These are phyloP conservation scores for Tenebrosternarchus preto DNA, from an alignment of 2,113 vertebrate species.

Conservation along the genomic window DNA sequence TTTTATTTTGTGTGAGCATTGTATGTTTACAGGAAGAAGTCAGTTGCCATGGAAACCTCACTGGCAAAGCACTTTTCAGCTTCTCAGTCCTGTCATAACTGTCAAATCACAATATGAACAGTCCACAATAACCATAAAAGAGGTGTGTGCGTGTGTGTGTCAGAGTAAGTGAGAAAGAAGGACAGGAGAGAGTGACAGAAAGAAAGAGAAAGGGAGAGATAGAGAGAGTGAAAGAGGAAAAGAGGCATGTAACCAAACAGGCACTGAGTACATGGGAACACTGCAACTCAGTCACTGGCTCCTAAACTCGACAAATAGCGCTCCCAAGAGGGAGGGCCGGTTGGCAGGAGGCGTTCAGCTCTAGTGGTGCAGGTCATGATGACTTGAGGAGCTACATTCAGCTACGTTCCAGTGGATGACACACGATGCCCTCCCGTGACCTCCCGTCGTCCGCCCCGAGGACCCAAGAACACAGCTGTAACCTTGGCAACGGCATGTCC, in stretches of 20 bases:
- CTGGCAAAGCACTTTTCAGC: slow-evolving; percentile 64
- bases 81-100: slow-evolving; percentile 62
- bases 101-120: slow-evolving; percentile 67
- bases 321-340: too few species aligned
- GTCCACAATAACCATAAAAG: slow-evolving; percentile 38
- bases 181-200: slow-evolving; percentile 40
- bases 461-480: slow-evolving; percentile 9
- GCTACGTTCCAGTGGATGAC: neutral
- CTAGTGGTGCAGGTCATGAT: too few species aligned
- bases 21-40: slow-evolving; percentile 55
- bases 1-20: slow-evolving; percentile 45
- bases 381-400: neutral
- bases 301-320: too few species aligned
- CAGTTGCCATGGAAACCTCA: slow-evolving; percentile 77
- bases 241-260: slow-evolving; percentile 3
- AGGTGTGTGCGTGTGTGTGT: neutral
- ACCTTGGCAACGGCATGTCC: slow-evolving; percentile 24
- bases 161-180: slow-evolving; percentile 16
- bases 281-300: too few species aligned
- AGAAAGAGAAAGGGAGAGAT: slow-evolving; percentile 20
- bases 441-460: neutral
- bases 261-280: neutral
- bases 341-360: too few species aligned
- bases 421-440: slow-evolving; percentile 1
- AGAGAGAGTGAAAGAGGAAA: slow-evolving; percentile 4